Evolutionary conservation across 1,140 invertebrate genomes (phyloP).

Genomic region (Magallana ariakensis): DNA sequence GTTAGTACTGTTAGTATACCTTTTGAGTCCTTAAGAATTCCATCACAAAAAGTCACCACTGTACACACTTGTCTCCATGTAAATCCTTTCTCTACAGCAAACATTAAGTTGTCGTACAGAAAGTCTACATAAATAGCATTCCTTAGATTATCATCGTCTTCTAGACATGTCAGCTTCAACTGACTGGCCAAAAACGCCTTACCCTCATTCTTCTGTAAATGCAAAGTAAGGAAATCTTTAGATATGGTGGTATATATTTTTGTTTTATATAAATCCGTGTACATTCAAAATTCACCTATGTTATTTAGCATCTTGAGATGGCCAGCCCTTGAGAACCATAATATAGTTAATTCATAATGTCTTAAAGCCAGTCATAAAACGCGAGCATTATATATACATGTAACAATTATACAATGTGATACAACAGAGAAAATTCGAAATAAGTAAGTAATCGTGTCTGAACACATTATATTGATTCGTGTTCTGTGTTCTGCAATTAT

Average conservation of each 20-base stretch:
- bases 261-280: neutral
- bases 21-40: conserved; percentile 66
- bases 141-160: conserved; percentile 66
- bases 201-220: conserved; percentile 63
- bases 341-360: no score
- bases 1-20: conserved; percentile 56
- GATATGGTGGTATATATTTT: neutral
- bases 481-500: no score
- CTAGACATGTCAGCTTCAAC: conserved; percentile 56
- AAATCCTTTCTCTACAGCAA: conserved; percentile 75
- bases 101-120: conserved; percentile 72
- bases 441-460: no score
- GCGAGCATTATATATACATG: no score
- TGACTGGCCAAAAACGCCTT: conserved; percentile 58
- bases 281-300: no score
- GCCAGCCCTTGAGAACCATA: no score
- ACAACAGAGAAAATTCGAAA: no score
- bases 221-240: neutral
- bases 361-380: no score
- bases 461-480: no score
- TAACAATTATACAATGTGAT: no score
- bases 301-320: no score
- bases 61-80: conserved; percentile 70
- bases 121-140: conserved; percentile 69
- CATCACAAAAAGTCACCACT: conserved; percentile 66